Percentiles rank a stretch among this genome's conserved stretches.
phyloP scores from a whole-genome alignment of 2,888 invertebrate species.

The Cybosia mesomella region DNA sequence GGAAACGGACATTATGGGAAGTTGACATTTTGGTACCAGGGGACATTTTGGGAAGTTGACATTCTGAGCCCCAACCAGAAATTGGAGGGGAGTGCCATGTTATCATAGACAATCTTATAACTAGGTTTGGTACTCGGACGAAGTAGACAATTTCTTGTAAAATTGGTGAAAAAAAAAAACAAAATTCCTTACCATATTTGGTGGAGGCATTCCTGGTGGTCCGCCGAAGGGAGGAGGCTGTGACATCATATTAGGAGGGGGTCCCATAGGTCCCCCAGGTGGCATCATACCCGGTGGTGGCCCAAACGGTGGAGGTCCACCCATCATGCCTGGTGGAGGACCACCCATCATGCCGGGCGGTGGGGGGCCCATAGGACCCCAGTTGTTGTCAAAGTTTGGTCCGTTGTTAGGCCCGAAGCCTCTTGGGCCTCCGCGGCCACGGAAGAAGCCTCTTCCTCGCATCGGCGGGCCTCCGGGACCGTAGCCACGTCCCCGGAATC shows the following conservation, averaged over 20 bases:
- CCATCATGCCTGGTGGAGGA: conserved; percentile 86
- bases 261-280: conserved; percentile 86
- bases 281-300: conserved; percentile 87
- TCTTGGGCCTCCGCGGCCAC: conserved; percentile 82
- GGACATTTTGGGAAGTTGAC: too few relatives aligned
- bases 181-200: conserved; percentile 85
- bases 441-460: conserved; percentile 84
- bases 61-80: too few relatives aligned
- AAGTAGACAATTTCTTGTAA: not conserved
- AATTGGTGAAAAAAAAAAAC: not conserved
- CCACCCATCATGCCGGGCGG: conserved; percentile 85
- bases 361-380: conserved; percentile 89
- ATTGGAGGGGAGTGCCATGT: too few relatives aligned
- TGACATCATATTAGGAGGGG: conserved; percentile 87
- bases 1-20: too few relatives aligned
- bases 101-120: too few relatives aligned
- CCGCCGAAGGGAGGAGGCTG: conserved; percentile 84
- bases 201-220: conserved; percentile 85
- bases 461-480: conserved; percentile 88
- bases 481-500: conserved; percentile 90
- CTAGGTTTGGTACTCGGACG: not conserved
- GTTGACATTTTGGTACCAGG: too few relatives aligned
- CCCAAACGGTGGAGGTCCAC: conserved; percentile 79
- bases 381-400: conserved; percentile 88
- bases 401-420: conserved; percentile 82